Base-by-base conservation (phyloP, 2,888 invertebrate species). In the Steromphala cineraria region DNA sequence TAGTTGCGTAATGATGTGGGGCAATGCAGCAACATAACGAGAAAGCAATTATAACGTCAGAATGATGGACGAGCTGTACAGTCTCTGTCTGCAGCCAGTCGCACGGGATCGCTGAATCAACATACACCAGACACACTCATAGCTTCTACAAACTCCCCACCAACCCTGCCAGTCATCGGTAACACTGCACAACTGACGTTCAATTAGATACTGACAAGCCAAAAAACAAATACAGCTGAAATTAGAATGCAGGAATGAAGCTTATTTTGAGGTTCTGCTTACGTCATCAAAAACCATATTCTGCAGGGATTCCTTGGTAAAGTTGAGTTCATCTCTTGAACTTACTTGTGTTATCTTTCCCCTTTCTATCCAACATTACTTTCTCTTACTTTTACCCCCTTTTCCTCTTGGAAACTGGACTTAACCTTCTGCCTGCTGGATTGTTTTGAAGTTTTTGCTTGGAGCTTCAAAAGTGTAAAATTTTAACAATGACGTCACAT, bases 11-110 rank as follows among this genome's bases (percentile, higher is more conserved):
- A 71, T 71, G 71, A 71, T 71, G 71, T 71, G 40, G 40, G 24
- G 71, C 28, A 71, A 71, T 71, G 71, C 71, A 71, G 71, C 17
- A 71, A 71, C 71, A 71, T 71, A 71, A 71, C 71, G 71, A 71
- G 71, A 71, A 71, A 71, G 71, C 71, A 71, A 71, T 71, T 71
- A 71, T 36, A 17, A 36, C 36, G 71, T 71, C 71, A 71, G 31
- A 17, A 40, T 71, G 71, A 71, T 71, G 71, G 71, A 71, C 40
- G 71, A n/a, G 28, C 19, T n/a, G 40, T 28, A 62, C 28, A 15
- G 24, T 28, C 10, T 13, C 46, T 28, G 62, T 62, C 28, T 62
- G 62, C 62, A 62, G 28, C 17, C 36, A 31, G 71, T 28, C 40
- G 19, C 71, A 71, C 31, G 71, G 36, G 31, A 71, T 17, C 46